Base-by-base conservation (phyloP, 2,797 vertebrate genomes). In the Sebastes kiyomatsui region DNA sequence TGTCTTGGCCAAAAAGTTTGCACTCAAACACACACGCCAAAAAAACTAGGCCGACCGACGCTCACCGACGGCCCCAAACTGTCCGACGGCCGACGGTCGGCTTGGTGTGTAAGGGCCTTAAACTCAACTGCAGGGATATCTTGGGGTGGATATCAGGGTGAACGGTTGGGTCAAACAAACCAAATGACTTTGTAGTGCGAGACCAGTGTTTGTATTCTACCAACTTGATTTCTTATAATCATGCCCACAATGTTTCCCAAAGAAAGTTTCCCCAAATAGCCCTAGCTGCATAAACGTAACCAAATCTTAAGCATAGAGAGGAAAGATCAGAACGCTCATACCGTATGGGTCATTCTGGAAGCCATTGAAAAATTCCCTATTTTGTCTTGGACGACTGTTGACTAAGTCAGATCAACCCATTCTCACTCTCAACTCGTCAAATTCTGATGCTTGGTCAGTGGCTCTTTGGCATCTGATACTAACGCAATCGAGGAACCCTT, bases 401-500 rank as follows among this genome's bases (percentile, higher is more conserved):
- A 58, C 22, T 13, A 25, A 23, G 23, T 58, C 55, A 58, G 55
- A 58, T 0, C 55, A 58, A 27, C 23, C 55, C 13, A 0, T 58
- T 49, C 42, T 20, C 16, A 49, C 42, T 49, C 42, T 0, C 42
- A 49, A 49, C 42, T 49, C 16, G 3, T 49, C 42, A 49, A 49
- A 49, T 20, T 49, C 42, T 20, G 42, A 49, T 49, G 42, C 42
- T 18, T 46, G 14, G 42, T 46, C 42, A 46, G 42, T 16, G 42
- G 42, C 42, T 49, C 42, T 46, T 46, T 46, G 54, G 54, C 3
- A 0, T 56, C 54, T 56, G 54, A 23, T 56, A 56, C 55, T 18
- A 46, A 18, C 16, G 42, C 42, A 46, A 46, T 0, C 23, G 0
- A 0, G 23, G 23, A 23, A 25, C 5, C 6, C 55, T 46, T 46